Conservation (phyloP, 2,113 vertebrate genomes). For the Cranoglanis bouderius region DNA sequence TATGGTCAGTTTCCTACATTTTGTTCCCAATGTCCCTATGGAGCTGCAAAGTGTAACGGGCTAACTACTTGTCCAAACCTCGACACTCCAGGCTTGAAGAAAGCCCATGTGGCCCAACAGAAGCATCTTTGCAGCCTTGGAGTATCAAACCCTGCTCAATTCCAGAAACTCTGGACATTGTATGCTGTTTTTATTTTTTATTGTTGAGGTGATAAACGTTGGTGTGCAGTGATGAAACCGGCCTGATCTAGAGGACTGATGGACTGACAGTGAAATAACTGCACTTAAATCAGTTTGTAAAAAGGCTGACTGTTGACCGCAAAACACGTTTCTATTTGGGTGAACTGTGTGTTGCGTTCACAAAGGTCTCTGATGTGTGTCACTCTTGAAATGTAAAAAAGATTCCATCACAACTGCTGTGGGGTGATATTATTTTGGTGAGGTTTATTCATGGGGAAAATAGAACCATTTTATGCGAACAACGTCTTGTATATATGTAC, state of each 20-base stretch:
- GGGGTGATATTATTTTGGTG: not conserved
- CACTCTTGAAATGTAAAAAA: not conserved
- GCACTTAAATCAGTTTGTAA: conserved; percentile 20
- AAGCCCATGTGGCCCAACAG: conserved; percentile 38
- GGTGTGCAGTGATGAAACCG: conserved; percentile 9
- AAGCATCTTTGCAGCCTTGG: conserved; percentile 49
- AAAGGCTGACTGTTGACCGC: not conserved
- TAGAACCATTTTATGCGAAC: conserved; percentile 8
- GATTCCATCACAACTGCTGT: conserved; percentile 30
- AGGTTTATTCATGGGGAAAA: not conserved
- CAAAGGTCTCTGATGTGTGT: conserved; percentile 7
- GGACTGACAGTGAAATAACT: not conserved
- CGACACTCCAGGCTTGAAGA: conserved; percentile 42
- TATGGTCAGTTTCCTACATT: conserved; percentile 91
- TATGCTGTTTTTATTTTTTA: conserved; percentile 11
- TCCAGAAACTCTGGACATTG: conserved; percentile 15
- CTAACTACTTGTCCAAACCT: not conserved
- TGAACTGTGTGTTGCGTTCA: conserved; percentile 2
- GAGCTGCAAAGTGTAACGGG: conserved; percentile 76
- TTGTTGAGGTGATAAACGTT: conserved; percentile 44
- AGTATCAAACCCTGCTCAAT: conserved; percentile 47
- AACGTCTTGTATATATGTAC: conserved; percentile 8
- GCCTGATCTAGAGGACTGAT: not conserved
- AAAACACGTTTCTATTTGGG: conserved; percentile 1
- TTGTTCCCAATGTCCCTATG: conserved; percentile 85